Evolutionary conservation across 2,113 vertebrate species (phyloP).

Genomic region (Serinus canaria): DNA sequence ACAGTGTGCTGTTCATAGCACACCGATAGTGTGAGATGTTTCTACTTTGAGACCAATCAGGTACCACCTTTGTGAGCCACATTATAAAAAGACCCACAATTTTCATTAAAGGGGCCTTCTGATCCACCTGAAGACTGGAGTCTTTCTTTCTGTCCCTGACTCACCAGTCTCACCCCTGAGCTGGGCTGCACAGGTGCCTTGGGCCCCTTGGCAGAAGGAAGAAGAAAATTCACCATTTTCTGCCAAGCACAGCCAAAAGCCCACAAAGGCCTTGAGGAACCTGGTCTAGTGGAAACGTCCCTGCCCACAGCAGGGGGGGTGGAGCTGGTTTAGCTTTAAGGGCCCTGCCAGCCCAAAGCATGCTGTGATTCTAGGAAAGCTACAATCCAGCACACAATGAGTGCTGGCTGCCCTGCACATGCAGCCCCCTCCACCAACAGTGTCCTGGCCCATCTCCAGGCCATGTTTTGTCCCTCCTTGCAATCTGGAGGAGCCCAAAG

Average conservation of each 20-base stretch:
- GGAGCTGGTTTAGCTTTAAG: not conserved
- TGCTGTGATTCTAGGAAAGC: not conserved
- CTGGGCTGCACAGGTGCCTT: not conserved
- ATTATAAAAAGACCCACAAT: not conserved
- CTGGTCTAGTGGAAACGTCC: not conserved
- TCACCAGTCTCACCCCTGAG: not conserved
- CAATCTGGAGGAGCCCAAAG: not conserved
- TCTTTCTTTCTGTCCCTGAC: not conserved
- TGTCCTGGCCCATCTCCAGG: not conserved
- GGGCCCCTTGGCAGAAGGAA: not conserved
- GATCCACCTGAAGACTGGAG: not conserved
- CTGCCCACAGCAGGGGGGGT: not conserved
- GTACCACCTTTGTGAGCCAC: not conserved
- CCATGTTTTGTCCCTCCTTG: not conserved
- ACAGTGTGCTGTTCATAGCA: not conserved
- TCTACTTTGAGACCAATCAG: not conserved
- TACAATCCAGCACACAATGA: not conserved
- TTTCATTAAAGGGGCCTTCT: not conserved
- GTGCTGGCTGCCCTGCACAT: accelerated
- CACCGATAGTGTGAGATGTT: not conserved
- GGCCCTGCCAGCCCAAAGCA: not conserved
- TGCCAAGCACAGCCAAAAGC: not conserved
- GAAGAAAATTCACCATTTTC: not conserved
- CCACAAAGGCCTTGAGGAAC: not conserved
- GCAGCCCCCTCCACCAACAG: not conserved